Evolutionary conservation across 2,113 vertebrate genomes (phyloP).

Genomic region (Passerina amoena): DNA sequence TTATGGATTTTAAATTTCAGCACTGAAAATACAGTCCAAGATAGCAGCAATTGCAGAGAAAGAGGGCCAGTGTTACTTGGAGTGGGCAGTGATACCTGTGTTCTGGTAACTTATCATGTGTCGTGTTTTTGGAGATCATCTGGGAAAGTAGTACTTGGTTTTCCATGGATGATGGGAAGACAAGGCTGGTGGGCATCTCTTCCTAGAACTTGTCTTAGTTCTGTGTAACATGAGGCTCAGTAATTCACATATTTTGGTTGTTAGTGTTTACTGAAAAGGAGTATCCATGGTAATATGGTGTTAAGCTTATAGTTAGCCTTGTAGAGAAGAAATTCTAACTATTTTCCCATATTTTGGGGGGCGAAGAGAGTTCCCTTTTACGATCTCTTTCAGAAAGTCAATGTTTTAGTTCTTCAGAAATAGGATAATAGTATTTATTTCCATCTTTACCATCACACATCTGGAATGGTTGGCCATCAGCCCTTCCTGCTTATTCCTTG

Average conservation of each 20-base stretch:
- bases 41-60: background rate
- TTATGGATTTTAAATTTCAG: background rate
- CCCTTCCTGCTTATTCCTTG: background rate
- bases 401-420: background rate
- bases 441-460: rapidly evolving
- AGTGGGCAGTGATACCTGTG: background rate
- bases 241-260: background rate
- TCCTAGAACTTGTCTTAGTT: background rate
- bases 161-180: background rate
- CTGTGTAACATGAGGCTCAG: background rate
- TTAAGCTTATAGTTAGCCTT: background rate
- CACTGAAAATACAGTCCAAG: background rate
- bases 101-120: background rate
- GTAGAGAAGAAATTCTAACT: background rate
- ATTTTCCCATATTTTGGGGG: background rate
- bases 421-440: background rate
- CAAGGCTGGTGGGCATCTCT: background rate
- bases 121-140: background rate
- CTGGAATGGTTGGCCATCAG: background rate
- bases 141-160: background rate
- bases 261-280: background rate
- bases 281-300: background rate
- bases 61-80: background rate
- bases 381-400: background rate
- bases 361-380: background rate